Base-by-base conservation (phyloP, 2,888 invertebrate genomes). In the Lochmaea crataegi region DNA sequence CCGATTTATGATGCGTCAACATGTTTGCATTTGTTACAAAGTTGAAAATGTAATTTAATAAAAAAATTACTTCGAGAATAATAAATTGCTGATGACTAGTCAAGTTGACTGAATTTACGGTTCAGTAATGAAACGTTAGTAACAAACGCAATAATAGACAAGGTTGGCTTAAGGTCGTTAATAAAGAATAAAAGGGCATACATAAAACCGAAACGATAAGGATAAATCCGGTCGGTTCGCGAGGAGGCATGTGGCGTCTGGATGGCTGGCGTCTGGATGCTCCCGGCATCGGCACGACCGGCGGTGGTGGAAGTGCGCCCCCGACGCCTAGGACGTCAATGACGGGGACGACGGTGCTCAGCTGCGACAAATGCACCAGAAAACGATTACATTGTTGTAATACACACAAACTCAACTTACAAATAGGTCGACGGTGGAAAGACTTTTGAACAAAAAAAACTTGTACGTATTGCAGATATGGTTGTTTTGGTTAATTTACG, bases 251-350 rank as follows among this genome's bases (percentile, higher is more conserved):
- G 74, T 76, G 79, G 78, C 80, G 84, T 82, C 84, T 82, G 77
- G 81, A 83, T 80, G 83, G 82, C 83, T 82, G 83, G 80, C 83
- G 82, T 82, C 83, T 82, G 79, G 82, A 79, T 83, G 79, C 70
- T 58, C 57, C 65, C 67, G 32, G 41, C 42, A 70, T 56, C 70
- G 70, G 56, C 69, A 63, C 56, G 64, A 63, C 51, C 56, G 64
- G 69, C 42, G 70, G 56, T 70, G 16, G 64, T 64, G 70, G 64
- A 64, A 63, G 26, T 3, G 32, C 18, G 6, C 16, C 16, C 56
- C 56, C 56, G 56, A 56, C 32, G 60, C 32, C 14, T 60, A 60
- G 60, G 61, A 63, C 61, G 61, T 41, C 61, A 12, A 63, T 42
- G 61, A 10, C 61, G 61, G 12, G 61, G 18, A 42, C 61, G 42